Conservation (phyloP, 1,140 invertebrate species). For the Drosophila murphyi region DNA sequence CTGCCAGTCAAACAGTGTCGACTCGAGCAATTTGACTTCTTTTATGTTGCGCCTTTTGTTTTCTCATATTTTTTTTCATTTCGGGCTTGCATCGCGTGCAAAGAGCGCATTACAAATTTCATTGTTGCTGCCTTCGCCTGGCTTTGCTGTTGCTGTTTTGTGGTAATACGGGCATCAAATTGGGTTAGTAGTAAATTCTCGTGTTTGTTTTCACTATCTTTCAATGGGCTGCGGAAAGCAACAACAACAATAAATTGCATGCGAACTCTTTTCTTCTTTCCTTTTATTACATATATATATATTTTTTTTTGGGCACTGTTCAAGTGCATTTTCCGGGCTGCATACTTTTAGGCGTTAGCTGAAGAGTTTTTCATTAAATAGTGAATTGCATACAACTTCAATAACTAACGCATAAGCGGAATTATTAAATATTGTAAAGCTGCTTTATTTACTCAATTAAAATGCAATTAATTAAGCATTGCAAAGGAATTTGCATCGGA, state of each 20-base stretch:
- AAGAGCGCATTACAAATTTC: constrained; percentile 14
- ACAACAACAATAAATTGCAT: constrained; percentile 20
- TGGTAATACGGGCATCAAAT: constrained; percentile 58
- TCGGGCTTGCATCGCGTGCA: constrained; percentile 17
- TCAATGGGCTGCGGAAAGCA: constrained; percentile 17
- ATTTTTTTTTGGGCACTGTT: constrained; percentile 14
- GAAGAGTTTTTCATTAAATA: constrained; percentile 16
- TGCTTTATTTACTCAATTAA: no score
- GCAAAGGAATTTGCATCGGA: no score
- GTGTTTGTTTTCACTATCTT: constrained; percentile 64
- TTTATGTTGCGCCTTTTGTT: constrained; percentile 67
- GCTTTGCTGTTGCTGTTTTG: constrained; percentile 42
- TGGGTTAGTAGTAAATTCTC: constrained; percentile 74
- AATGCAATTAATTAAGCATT: no score
- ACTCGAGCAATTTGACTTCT: not conserved
- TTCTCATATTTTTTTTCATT: constrained; percentile 59
- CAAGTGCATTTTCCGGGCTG: constrained; percentile 26
- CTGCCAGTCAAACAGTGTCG: no score
- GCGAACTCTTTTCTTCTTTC: constrained; percentile 1
- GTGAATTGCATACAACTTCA: not conserved
- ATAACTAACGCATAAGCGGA: not conserved
- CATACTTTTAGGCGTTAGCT: constrained; percentile 25
- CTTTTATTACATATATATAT: not conserved
- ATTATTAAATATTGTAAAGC: not conserved
- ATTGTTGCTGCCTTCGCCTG: constrained; percentile 3